Evolutionary conservation across 2,888 invertebrate species (phyloP), one percentile per base, ranked within the genome.

Genomic region (Sminthurinus aureus): DNA sequence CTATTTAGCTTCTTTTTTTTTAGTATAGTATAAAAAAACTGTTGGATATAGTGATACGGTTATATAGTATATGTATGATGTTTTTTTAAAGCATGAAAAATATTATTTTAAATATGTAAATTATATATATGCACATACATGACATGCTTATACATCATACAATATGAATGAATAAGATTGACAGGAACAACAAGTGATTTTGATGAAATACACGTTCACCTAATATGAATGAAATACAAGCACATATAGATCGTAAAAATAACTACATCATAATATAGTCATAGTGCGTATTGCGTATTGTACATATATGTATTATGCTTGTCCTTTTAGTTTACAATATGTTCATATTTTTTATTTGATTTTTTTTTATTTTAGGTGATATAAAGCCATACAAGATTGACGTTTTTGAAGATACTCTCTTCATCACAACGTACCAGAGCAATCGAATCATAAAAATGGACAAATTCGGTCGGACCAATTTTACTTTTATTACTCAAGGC

Each of bases 401-500:
- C 89, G 92, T 95, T 0, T 95, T 95, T 89, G 95, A 95, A 90
- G 94, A 95, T 89, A 92, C 91, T 84, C 89, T 95, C 15, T 95
- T 93, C 89, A 91, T 95, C 38, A 93, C 94, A 67, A 92, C 94
- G 3, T 93, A 93, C 89, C 92, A 91, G 67, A 92, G 92, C 79
- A 93, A 94, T 89, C 92, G 92, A 85, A 92, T 95, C 74, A 90
- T 93, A 69, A 92, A 92, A 87, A 91, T 94, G 90, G 92, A 93
- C 89, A 95, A 95, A 90, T 94, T 94, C 90, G 94, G 93, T 20
- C 90, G 91, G 79, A 92, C 92, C 52, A 92, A 92, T 87, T 90
- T 92, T 67, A 92, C 92, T 1, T 86, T 85, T 26, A 88, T 89
- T 26, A 86, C 89, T 83, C 87, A 87, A 93, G 84, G 91, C 92